These are phyloP conservation scores for Anastrepha obliqua DNA, from an alignment of 1,140 invertebrate species.

Conservation along the genomic window DNA sequence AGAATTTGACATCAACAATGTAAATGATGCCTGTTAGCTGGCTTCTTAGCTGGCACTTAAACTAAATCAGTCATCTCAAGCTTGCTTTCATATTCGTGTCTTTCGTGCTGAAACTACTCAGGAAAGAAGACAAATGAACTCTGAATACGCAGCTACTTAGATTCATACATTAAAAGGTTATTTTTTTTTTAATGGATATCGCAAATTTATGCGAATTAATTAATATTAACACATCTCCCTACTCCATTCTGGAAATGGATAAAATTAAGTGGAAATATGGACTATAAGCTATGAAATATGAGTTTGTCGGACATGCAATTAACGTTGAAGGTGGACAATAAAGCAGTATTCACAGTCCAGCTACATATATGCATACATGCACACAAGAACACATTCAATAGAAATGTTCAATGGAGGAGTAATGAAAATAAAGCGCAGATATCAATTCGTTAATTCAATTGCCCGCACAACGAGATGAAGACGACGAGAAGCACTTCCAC, in stretches of 20 bases:
- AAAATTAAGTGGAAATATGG: background rate
- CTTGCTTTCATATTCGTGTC: no score
- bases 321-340: constrained; percentile 36
- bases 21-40: no score
- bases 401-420: background rate
- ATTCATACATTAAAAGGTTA: no score
- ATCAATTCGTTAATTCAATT: constrained; percentile 13
- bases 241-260: background rate
- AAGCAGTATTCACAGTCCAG: background rate
- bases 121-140: no score
- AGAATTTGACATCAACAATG: no score
- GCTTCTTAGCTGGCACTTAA: no score
- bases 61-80: no score
- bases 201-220: constrained; percentile 24
- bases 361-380: background rate
- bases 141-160: no score
- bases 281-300: constrained; percentile 48
- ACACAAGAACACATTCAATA: background rate
- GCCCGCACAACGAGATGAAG: background rate
- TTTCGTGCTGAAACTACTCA: no score
- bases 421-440: background rate
- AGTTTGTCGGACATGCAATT: constrained; percentile 36
- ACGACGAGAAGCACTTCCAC: background rate
- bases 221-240: constrained; percentile 38
- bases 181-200: no score